Base-by-base conservation (phyloP, 2,113 vertebrate genomes). In the Megaceryle torquata region DNA sequence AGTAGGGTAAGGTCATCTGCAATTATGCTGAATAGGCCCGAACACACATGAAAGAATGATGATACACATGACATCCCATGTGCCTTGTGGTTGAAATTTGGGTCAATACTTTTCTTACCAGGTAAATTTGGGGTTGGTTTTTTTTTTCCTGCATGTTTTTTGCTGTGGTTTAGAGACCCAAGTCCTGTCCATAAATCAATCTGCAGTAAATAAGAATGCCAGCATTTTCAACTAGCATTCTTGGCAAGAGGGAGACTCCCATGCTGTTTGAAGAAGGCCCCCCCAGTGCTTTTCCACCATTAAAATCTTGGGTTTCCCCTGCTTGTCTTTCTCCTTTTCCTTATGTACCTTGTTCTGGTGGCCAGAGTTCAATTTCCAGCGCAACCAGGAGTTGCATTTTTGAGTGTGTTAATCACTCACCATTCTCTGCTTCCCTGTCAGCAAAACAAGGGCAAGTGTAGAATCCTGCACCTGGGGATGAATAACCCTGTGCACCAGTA, bases 81-180 rank as follows among this genome's bases (percentile, higher is more conserved):
- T 57, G 26, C 35, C n/a, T n/a, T 6, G 41, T 41, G 18, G 41
- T 50, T 80, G 50, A 74, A 43, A 67, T 65, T 41, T 57, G 60
- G 29, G 81, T 56, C 56, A 91, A 79, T 41, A 71, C 19, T 86
- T 86, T 82, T 74, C 82, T 88, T 85, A 41, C 46, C 59, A 80
- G 25, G 19, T 43, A 79, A 88, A 69, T 33, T 82, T 77, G 19
- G 39, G 26, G 13, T 19, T 81, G 63, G 4, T 65, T 86, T 88
- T 85, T 67, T 20, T 93, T 82, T 80, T 44, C 50, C n/a, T 69
- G 37, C 1, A 2, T 17, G 44, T 78, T 86, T 67, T 63, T 74
- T 50, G 10, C 51, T 81, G 59, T 43, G 63, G n/a, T 89, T 93
- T 89, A 91, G 72, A 86, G 37, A 69, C 37, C 46, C 22, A 76